Conservation (phyloP, 2,888 invertebrate genomes). For the Odontocolon sp. region DNA sequence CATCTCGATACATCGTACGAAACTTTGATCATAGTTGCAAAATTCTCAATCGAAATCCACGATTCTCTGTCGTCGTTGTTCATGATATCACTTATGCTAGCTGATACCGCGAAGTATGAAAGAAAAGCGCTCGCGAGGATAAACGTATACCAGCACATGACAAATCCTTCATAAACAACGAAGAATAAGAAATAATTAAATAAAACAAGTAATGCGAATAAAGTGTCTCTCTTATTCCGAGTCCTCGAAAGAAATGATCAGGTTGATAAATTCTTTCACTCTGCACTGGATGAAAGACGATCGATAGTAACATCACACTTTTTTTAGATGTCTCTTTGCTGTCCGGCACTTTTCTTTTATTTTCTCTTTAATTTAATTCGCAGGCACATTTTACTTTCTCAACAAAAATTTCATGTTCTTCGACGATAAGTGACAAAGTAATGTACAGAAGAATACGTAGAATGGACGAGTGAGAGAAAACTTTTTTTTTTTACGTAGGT, state of each 20-base stretch:
- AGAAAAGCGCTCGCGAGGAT: not conserved
- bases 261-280: not conserved
- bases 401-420: too few species aligned
- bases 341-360: not conserved
- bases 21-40: constrained; percentile 61
- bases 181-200: not conserved
- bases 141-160: not conserved
- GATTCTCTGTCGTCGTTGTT: not conserved
- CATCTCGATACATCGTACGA: constrained; percentile 68
- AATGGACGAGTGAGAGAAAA: too few species aligned
- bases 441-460: too few species aligned
- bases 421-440: too few species aligned
- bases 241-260: not conserved
- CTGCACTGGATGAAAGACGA: not conserved
- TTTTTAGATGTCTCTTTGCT: not conserved
- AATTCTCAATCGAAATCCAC: constrained; percentile 66
- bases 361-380: not conserved
- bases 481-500: too few species aligned
- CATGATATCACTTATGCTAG: constrained; percentile 44
- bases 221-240: too few species aligned
- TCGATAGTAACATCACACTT: not conserved
- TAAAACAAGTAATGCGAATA: not conserved
- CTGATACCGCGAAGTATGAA: constrained; percentile 1
- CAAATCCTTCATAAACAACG: not conserved
- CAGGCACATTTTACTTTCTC: not conserved